These are phyloP conservation scores for Halcyon senegalensis DNA, from an alignment of 2,113 vertebrate genomes.

Conservation along the genomic window DNA sequence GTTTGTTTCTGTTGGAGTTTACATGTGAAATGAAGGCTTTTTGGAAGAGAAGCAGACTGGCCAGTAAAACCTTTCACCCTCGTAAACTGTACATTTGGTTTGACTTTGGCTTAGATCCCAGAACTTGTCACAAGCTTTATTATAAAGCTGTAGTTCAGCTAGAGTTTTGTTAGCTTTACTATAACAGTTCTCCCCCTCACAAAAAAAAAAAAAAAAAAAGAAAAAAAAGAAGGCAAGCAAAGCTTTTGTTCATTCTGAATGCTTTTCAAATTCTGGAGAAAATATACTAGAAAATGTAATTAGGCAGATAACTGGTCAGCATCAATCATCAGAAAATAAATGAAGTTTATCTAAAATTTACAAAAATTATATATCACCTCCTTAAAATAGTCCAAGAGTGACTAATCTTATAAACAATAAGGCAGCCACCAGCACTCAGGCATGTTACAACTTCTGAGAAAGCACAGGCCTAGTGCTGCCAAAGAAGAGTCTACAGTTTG, in stretches of 20 bases:
- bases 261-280: not conserved
- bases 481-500: not conserved
- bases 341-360: constrained; percentile 47
- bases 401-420: constrained; percentile 56
- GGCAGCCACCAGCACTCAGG: constrained; percentile 23
- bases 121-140: constrained; percentile 65
- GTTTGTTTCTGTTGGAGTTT: constrained; percentile 65
- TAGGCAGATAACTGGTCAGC: constrained; percentile 3
- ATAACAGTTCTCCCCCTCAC: not conserved
- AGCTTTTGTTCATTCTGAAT: not conserved
- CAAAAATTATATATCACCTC: constrained; percentile 40
- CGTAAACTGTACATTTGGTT: constrained; percentile 59
- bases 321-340: constrained; percentile 51
- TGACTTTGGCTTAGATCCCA: constrained; percentile 66
- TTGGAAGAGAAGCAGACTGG: constrained; percentile 63
- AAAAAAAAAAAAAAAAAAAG: not conserved
- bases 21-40: constrained; percentile 55
- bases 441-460: constrained; percentile 44
- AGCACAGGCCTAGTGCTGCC: constrained; percentile 5
- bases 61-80: constrained; percentile 69
- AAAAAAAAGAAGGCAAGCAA: not conserved
- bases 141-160: constrained; percentile 62
- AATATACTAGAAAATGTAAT: constrained; percentile 28
- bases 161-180: constrained; percentile 56
- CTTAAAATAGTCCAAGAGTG: constrained; percentile 58